A percentile compares a stretch with the other conserved stretches of the same genome.
Evolutionary conservation across 2,797 vertebrate genomes (phyloP).

Genomic region (Bovichtus diacanthus): DNA sequence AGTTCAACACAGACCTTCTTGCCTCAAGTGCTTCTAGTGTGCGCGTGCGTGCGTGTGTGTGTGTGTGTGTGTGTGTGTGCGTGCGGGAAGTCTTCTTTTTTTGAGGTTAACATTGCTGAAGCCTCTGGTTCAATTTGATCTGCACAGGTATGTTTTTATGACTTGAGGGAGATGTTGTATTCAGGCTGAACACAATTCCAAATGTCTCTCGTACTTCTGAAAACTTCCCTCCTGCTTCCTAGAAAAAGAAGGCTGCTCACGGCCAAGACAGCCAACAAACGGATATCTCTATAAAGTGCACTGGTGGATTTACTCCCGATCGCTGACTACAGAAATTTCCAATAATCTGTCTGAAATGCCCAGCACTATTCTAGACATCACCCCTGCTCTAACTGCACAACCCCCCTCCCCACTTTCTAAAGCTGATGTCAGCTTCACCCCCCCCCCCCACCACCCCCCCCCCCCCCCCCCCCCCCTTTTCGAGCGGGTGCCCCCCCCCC

Average conservation of each 20-base stretch:
- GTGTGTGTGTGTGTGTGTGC: slow-evolving; percentile 17
- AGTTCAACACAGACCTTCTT: slow-evolving; percentile 62
- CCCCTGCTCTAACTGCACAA: slow-evolving; percentile 33
- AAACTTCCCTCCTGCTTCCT: slow-evolving; percentile 37
- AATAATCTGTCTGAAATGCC: slow-evolving; percentile 78
- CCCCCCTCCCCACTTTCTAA: slow-evolving; percentile 17
- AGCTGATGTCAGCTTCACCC: slow-evolving; percentile 57
- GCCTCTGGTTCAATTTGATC: slow-evolving; percentile 51
- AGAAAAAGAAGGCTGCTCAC: slow-evolving; percentile 45
- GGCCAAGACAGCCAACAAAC: slow-evolving; percentile 50
- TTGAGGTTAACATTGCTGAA: slow-evolving; percentile 16
- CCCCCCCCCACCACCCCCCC: no score
- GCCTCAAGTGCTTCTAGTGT: slow-evolving; percentile 38
- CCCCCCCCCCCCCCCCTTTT: no score
- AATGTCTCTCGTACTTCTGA: slow-evolving; percentile 21
- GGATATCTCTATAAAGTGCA: slow-evolving; percentile 69
- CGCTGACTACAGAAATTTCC: slow-evolving; percentile 75
- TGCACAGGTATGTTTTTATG: slow-evolving; percentile 42
- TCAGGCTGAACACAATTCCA: slow-evolving; percentile 29
- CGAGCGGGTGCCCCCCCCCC: no score
- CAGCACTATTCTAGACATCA: slow-evolving; percentile 57
- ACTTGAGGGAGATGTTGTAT: slow-evolving; percentile 34
- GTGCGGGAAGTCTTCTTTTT: neutral
- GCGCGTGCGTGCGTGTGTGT: slow-evolving; percentile 4
- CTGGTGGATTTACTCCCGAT: slow-evolving; percentile 72